phyloP scores from a whole-genome alignment of 2,888 invertebrate genomes.

The Zaprionus obscuricornis region DNA sequence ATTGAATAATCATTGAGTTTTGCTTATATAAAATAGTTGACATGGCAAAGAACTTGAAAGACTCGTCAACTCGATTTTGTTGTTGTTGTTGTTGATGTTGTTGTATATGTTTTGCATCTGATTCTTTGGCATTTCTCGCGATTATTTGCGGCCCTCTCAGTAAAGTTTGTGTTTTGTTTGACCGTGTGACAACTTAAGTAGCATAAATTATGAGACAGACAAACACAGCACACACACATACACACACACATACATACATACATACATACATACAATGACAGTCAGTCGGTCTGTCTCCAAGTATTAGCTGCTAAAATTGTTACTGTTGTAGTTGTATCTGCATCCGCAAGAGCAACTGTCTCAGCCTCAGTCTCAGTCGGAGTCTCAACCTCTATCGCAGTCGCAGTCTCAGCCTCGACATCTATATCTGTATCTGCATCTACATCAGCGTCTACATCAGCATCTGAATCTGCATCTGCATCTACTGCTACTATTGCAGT shows the following conservation, averaged over 20 bases:
- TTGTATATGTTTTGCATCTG: too few species aligned
- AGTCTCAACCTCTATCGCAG: slow-evolving; percentile 38
- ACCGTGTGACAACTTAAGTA: slow-evolving; percentile 70
- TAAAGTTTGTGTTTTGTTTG: slow-evolving; percentile 48
- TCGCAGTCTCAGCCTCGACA: slow-evolving; percentile 44
- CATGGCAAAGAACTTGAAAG: slow-evolving; percentile 36
- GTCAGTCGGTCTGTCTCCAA: slow-evolving; percentile 13
- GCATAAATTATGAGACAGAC: slow-evolving; percentile 67
- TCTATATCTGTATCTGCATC: slow-evolving; percentile 46
- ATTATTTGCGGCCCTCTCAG: slow-evolving; percentile 55
- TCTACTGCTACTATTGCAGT: slow-evolving; percentile 25
- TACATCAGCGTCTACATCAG: slow-evolving; percentile 29
- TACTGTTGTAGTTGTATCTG: slow-evolving; percentile 37
- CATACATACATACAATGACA: slow-evolving; percentile 33
- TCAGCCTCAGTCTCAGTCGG: slow-evolving; percentile 25
- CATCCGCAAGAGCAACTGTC: slow-evolving; percentile 43
- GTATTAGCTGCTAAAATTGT: slow-evolving; percentile 30
- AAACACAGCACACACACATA: too few species aligned
- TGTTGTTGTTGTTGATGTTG: too few species aligned
- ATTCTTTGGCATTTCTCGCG: slow-evolving; percentile 23
- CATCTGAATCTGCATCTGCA: slow-evolving; percentile 40
- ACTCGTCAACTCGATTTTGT: slow-evolving; percentile 5
- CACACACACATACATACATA: too few species aligned
- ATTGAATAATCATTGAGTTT: slow-evolving; percentile 71
- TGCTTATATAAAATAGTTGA: slow-evolving; percentile 55